These are phyloP conservation scores for Syrrhaptes paradoxus DNA, from an alignment of 2,113 vertebrate species.

Conservation along the genomic window DNA sequence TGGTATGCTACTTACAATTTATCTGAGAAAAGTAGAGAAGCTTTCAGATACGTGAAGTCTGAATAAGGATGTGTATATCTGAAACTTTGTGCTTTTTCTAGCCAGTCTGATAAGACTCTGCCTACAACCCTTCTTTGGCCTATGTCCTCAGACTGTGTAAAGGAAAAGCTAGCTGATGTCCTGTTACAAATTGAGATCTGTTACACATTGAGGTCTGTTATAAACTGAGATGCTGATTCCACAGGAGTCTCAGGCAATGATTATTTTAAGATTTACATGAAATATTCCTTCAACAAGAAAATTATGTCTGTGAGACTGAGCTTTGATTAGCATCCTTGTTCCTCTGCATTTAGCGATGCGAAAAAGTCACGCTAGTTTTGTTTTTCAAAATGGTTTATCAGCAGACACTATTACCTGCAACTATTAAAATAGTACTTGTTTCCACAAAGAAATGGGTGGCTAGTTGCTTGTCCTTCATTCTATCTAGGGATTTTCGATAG, in stretches of 20 bases:
- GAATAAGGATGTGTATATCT: background rate
- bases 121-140: background rate
- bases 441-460: background rate
- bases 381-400: background rate
- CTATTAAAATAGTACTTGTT: background rate
- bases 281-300: background rate
- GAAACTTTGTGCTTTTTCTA: background rate
- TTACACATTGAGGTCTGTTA: background rate
- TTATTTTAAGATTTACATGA: background rate
- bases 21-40: background rate
- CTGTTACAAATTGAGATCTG: background rate
- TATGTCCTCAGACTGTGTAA: accelerated
- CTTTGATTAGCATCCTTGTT: background rate
- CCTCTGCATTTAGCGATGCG: background rate
- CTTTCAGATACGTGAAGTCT: background rate
- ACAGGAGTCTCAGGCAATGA: background rate
- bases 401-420: background rate
- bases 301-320: background rate
- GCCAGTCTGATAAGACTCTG: background rate
- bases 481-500: background rate
- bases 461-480: background rate
- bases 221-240: background rate
- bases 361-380: background rate
- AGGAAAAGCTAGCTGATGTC: background rate
- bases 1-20: background rate